phyloP scores from a whole-genome alignment of 2,888 invertebrate species.

The Drosophila greeni region DNA sequence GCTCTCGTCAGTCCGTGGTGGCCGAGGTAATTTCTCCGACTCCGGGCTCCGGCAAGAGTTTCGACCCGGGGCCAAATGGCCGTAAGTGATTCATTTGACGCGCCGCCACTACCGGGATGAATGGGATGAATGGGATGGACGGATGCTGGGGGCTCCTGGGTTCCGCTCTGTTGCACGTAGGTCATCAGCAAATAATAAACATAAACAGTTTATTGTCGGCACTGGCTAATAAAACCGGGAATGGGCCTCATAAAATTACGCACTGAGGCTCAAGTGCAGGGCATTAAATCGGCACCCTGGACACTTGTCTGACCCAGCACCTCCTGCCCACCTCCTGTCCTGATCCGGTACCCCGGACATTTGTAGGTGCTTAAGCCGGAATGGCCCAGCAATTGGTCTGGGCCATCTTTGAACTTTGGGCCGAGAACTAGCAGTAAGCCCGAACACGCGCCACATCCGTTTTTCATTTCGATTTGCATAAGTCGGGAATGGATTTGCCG shows the following conservation, averaged over 20 bases:
- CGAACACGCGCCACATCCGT: slow-evolving; percentile 23
- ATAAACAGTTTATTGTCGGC: slow-evolving; percentile 74
- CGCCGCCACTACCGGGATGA: slow-evolving; percentile 32
- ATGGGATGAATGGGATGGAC: neutral
- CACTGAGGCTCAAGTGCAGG: slow-evolving; percentile 66
- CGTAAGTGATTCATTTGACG: slow-evolving; percentile 70
- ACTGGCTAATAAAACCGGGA: slow-evolving; percentile 64
- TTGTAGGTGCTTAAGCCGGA: slow-evolving; percentile 50
- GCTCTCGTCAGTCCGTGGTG: slow-evolving; percentile 12
- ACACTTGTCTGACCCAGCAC: slow-evolving; percentile 30
- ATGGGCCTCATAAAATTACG: slow-evolving; percentile 69
- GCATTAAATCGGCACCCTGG: slow-evolving; percentile 65
- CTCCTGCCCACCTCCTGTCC: neutral
- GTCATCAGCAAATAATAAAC: slow-evolving; percentile 76
- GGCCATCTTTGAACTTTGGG: slow-evolving; percentile 13
- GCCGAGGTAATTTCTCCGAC: slow-evolving; percentile 3
- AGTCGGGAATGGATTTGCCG: slow-evolving; percentile 43
- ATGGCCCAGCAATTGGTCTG: slow-evolving; percentile 59
- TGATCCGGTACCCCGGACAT: slow-evolving; percentile 1
- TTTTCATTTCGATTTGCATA: slow-evolving; percentile 61
- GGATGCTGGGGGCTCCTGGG: slow-evolving; percentile 5
- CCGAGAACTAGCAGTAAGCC: slow-evolving; percentile 23
- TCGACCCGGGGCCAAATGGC: slow-evolving; percentile 47
- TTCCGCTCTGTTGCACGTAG: slow-evolving; percentile 66
- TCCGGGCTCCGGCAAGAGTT: slow-evolving; percentile 28